Evolutionary conservation across 1,140 invertebrate species (phyloP).

Genomic region (Drosophila leontia): DNA sequence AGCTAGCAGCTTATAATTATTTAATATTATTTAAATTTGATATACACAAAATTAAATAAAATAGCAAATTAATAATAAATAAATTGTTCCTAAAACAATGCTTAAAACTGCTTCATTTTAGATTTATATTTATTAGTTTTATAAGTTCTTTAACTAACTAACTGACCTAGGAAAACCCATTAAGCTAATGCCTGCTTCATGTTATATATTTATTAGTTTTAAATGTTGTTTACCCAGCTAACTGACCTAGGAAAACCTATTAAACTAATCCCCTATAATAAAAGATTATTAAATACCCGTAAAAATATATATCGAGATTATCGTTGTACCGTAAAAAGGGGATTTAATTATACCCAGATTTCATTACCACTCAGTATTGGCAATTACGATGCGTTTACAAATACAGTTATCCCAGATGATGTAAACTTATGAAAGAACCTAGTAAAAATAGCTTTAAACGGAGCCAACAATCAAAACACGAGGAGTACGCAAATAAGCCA

Average conservation of each 20-base stretch:
- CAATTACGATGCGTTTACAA: slow-evolving; percentile 51
- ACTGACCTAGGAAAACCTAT: too few relatives aligned
- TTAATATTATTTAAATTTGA: neutral
- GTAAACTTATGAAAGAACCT: slow-evolving; percentile 17
- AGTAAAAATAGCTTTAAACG: slow-evolving; percentile 3
- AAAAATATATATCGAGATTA: neutral
- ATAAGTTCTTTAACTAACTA: neutral
- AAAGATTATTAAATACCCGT: neutral
- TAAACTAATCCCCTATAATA: neutral
- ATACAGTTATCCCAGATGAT: slow-evolving; percentile 38
- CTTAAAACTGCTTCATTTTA: neutral
- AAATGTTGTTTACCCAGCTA: too few relatives aligned
- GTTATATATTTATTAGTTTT: too few relatives aligned
- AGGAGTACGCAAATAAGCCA: slow-evolving; percentile 78
- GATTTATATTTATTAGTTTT: too few relatives aligned
- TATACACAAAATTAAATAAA: neutral
- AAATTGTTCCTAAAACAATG: neutral
- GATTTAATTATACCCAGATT: slow-evolving; percentile 2
- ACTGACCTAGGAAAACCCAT: neutral
- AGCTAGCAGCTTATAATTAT: neutral
- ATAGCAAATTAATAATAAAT: neutral
- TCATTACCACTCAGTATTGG: slow-evolving; percentile 15
- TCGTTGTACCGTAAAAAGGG: neutral
- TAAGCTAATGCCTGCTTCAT: neutral
- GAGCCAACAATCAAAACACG: slow-evolving; percentile 43